Base-by-base conservation (phyloP, 2,113 vertebrate species). In the Alectura lathami region DNA sequence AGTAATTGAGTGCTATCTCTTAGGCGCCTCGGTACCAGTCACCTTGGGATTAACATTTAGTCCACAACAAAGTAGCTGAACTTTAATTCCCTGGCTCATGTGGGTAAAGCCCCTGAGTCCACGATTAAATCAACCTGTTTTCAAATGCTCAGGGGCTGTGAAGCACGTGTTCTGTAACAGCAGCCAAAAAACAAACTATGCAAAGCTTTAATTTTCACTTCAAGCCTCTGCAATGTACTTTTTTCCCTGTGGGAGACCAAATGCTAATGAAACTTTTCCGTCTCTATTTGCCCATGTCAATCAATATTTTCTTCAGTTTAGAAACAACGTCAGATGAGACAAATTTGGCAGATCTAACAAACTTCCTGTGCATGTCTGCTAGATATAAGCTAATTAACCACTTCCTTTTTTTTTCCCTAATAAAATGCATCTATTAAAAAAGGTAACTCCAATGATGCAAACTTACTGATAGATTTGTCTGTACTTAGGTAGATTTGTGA, bases 21-120 rank as follows among this genome's bases (percentile, higher is more conserved):
- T 20, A 54, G 63, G 53, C 54, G 68, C 74, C 67, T 82, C 12
- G 3, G 72, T 36, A 70, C 50, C 84, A 80, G 79, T 6, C 67
- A 54, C 84, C 21, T 72, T 67, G 45, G 87, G 85, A 97, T 95
- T 97, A 97, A 83, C 29, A 67, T 83, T 92, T 80, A 96, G 66
- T 59, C 48, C 81, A 48, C 70, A 84, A 79, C 84, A 87, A 92
- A 93, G 92, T 6, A 89, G 89, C 84, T 91, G 93, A 75, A 91
- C 40, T 95, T 92, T 95, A 96, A 95, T 95, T 92, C 93, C 83
- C 62, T 8, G 42, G 34, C 32, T 73, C 50, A 30, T 85, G 78
- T 79, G 91, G 87, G 85, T 38, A 95, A 91, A 97, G 78, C 89
- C 78, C 50, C 36, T 85, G 87, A 94, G 89, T 27, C 77, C 24